These are phyloP conservation scores for Gari tellinella DNA, from an alignment of 2,888 invertebrate genomes.

Conservation along the genomic window DNA sequence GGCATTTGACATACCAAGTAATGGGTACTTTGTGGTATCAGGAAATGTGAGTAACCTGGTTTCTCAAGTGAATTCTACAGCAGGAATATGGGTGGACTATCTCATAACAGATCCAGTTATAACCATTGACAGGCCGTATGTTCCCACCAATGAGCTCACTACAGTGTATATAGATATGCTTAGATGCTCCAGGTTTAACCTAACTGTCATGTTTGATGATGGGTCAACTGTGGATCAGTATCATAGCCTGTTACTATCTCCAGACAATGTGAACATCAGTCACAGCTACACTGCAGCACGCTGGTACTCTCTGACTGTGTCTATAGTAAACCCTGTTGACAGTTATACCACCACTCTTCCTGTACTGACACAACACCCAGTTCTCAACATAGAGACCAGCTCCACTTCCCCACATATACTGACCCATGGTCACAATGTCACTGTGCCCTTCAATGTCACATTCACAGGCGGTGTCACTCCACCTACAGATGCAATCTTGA, in stretches of 20 bases:
- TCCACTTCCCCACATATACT: slow-evolving; percentile 30
- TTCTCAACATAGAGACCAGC: slow-evolving; percentile 35
- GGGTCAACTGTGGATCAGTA: slow-evolving; percentile 19
- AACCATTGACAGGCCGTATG: slow-evolving; percentile 31
- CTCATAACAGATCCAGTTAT: slow-evolving; percentile 40
- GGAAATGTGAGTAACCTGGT: slow-evolving; percentile 51
- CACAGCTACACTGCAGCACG: slow-evolving; percentile 41
- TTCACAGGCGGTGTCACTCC: slow-evolving; percentile 50
- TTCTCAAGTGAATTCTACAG: slow-evolving; percentile 14
- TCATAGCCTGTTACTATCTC: slow-evolving; percentile 21
- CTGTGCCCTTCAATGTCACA: slow-evolving; percentile 31
- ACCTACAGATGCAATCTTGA: slow-evolving; percentile 42
- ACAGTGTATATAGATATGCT: slow-evolving; percentile 43
- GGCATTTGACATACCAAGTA: slow-evolving; percentile 19
- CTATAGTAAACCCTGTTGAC: slow-evolving; percentile 47
- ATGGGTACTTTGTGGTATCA: slow-evolving; percentile 32
- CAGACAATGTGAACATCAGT: slow-evolving; percentile 25
- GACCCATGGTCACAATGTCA: slow-evolving; percentile 5
- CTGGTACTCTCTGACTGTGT: slow-evolving; percentile 23
- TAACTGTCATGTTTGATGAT: slow-evolving; percentile 34
- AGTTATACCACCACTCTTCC: slow-evolving; percentile 24
- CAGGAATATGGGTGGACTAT: slow-evolving; percentile 58
- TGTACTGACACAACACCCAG: slow-evolving; percentile 53
- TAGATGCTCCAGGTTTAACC: slow-evolving; percentile 49
- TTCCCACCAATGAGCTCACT: slow-evolving; percentile 38